phyloP scores from a whole-genome alignment of 2,113 vertebrate species.

The Oxyruncus cristatus region DNA sequence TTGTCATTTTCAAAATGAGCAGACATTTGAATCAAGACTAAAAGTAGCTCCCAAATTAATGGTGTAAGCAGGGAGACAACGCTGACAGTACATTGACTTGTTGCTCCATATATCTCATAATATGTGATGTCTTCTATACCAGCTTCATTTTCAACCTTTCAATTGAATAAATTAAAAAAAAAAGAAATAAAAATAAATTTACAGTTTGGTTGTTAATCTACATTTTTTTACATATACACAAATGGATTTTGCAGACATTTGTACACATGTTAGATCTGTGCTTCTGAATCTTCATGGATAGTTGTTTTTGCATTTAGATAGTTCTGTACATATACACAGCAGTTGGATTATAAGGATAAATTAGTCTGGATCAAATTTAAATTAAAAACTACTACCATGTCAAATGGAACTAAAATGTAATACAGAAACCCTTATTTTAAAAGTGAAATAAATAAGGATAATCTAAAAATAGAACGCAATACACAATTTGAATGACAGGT shows the following conservation, averaged over 20 bases:
- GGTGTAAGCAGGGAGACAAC: neutral
- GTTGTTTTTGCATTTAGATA: neutral
- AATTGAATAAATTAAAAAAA: neutral
- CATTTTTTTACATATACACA: neutral
- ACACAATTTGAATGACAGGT: neutral
- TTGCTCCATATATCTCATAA: neutral
- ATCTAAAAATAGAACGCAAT: neutral
- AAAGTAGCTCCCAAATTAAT: neutral
- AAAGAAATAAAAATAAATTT: neutral
- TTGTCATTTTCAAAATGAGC: neutral
- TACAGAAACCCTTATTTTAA: rapidly evolving
- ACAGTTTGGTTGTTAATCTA: neutral
- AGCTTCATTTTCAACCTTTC: neutral
- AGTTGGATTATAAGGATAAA: neutral
- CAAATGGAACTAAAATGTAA: neutral
- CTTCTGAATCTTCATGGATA: neutral
- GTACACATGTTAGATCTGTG: neutral
- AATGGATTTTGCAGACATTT: neutral
- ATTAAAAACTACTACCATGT: neutral
- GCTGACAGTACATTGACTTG: neutral
- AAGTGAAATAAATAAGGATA: neutral
- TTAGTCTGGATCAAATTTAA: neutral
- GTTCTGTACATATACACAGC: rapidly evolving
- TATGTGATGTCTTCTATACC: neutral
- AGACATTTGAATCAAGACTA: neutral